Percentiles rank a stretch among this genome's conserved stretches.
Conservation (phyloP, 2,113 vertebrate genomes). For the Chrysemys picta region DNA sequence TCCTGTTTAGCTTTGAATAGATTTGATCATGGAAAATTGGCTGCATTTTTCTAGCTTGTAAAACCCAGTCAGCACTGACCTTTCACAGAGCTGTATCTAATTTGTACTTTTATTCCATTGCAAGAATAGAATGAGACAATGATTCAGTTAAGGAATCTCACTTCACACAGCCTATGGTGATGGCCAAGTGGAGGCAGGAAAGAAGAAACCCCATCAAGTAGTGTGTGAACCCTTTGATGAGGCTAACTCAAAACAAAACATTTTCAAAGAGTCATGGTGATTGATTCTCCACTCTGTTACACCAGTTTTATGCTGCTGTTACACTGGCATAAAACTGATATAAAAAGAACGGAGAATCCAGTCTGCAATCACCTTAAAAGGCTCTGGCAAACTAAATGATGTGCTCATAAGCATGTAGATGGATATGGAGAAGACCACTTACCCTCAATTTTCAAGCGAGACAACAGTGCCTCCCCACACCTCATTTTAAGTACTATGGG, state of each 20-base stretch:
- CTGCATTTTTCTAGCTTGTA: neutral
- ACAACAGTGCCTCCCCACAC: neutral
- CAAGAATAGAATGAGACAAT: neutral
- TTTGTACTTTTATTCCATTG: neutral
- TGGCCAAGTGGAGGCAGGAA: accelerated
- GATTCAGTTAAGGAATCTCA: neutral
- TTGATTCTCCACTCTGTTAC: neutral
- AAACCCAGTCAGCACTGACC: neutral
- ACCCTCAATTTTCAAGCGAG: neutral
- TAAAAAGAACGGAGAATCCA: neutral
- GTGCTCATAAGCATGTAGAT: accelerated
- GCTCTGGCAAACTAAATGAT: neutral
- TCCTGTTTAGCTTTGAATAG: neutral
- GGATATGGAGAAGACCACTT: neutral
- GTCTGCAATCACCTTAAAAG: neutral
- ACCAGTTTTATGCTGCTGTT: neutral
- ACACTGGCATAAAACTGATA: neutral
- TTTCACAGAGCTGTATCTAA: neutral
- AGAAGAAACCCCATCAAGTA: neutral
- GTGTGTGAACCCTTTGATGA: neutral
- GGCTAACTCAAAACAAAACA: neutral
- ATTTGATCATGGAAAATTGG: neutral
- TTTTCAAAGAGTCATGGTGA: neutral
- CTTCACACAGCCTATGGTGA: neutral
- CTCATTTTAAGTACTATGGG: neutral